phyloP scores from a whole-genome alignment of 1,140 invertebrate species.

The Atta colombica region DNA sequence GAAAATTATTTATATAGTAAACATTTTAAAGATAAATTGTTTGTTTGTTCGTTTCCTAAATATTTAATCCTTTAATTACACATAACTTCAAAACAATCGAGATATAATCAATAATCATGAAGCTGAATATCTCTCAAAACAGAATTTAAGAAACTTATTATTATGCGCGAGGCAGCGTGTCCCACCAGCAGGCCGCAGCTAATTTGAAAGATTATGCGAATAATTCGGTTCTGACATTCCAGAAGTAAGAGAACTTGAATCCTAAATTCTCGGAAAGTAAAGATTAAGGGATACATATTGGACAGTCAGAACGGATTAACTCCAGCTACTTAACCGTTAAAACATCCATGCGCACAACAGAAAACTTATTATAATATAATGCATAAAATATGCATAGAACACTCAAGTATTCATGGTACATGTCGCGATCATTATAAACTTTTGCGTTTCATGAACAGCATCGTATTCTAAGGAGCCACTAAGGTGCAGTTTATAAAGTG shows the following conservation, averaged over 20 bases:
- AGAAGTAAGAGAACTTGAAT: neutral
- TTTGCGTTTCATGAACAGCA: constrained; percentile 9
- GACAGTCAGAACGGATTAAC: constrained; percentile 10
- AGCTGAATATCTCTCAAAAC: neutral
- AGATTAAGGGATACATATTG: constrained; percentile 1
- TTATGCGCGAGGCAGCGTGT: neutral
- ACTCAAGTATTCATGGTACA: constrained; percentile 16
- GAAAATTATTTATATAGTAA: too few species aligned
- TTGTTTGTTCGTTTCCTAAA: too few species aligned
- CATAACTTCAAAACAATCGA: neutral
- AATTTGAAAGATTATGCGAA: constrained; percentile 24
- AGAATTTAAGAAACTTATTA: constrained; percentile 6
- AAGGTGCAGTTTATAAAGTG: neutral
- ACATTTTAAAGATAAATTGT: too few species aligned
- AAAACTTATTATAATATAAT: constrained; percentile 29
- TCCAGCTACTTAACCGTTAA: neutral
- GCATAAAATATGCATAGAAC: constrained; percentile 31
- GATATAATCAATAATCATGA: neutral
- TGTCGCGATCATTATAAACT: constrained; percentile 29
- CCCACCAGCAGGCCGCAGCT: neutral
- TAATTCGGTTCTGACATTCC: neutral
- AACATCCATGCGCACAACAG: neutral
- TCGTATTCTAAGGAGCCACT: neutral
- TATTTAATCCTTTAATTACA: too few species aligned
- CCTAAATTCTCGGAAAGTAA: neutral